Evolutionary conservation across 2,113 vertebrate genomes (phyloP), one percentile per base, ranked within the genome.

Genomic region (Pseudorectes ferrugineus): DNA sequence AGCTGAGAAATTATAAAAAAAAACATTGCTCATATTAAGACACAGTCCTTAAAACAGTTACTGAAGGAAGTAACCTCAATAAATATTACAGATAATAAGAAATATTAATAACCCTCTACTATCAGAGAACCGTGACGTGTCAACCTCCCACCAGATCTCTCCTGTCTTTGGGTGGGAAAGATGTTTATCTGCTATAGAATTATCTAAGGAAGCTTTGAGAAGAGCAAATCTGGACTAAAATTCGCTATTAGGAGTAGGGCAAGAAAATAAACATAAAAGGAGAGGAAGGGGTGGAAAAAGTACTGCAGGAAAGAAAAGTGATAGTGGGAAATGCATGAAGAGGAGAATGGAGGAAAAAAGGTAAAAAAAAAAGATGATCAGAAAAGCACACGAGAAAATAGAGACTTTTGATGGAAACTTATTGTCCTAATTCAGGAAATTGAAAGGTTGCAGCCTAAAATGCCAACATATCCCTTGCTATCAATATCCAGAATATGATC

Each of bases 351-450:
- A 61, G 62, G 63, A 48, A 8, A 35, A 63, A 78, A 67, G 4
- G 3, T 20, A 36, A 88, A 78, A 68, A 59, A 59, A 12, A n/a
- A 49, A 46, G 14, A 46, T 1, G 5, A 51, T 16, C 2, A 58
- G 18, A 68, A 29, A 75, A 65, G 2, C 11, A 45, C 3, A 22
- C 7, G 20, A 91, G 20, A 38, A 91, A 82, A 88, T 35, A 20
- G 18, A 63, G 8, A 2, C 3, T 35, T 82, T 18, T 54, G 28
- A 45, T 62, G 38, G 42, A 70, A 38, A 3, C 0, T 1, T 42
- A 16, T 55, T 80, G 9, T 38, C 28, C 29, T 71, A 54, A 58
- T 12, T 33, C 20, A 43, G 72, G 36, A 91, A 91, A 89, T 3
- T 38, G 33, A 61, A 45, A 79, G 54, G 19, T 17, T 28, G 21